These are phyloP conservation scores for Isaurus tuberculatus DNA, from an alignment of 92 coral and sea anemone genomes.

Conservation along the genomic window DNA sequence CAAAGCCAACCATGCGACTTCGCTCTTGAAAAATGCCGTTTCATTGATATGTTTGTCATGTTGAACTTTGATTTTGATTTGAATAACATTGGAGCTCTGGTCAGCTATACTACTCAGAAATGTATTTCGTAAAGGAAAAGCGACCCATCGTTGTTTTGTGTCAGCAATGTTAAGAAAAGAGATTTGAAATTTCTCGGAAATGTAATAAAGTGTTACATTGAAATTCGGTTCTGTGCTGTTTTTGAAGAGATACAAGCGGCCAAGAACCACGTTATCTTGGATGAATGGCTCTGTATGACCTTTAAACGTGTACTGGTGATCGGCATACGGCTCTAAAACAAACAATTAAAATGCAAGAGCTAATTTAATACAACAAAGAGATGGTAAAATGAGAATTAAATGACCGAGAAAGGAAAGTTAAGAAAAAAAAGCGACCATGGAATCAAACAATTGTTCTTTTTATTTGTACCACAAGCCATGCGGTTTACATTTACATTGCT, in stretches of 20 bases:
- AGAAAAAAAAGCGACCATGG: no score
- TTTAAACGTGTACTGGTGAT: conserved; percentile 10
- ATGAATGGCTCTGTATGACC: neutral
- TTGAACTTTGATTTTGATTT: conserved; percentile 3
- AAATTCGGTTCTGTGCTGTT: neutral
- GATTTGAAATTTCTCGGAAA: neutral
- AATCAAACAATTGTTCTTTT: no score
- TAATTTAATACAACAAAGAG: neutral
- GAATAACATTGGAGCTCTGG: neutral
- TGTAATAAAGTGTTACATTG: conserved; percentile 8
- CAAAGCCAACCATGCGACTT: conserved; percentile 22
- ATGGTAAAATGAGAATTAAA: no score
- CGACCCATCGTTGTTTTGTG: conserved; percentile 6
- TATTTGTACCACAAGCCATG: no score
- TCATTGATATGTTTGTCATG: neutral
- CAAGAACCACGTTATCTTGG: conserved; percentile 9
- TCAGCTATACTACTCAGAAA: neutral
- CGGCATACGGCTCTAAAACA: neutral
- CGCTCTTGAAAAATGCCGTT: neutral
- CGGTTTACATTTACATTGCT: no score
- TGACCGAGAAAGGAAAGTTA: neutral
- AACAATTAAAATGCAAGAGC: neutral
- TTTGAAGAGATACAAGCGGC: conserved; percentile 39
- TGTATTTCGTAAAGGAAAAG: conserved; percentile 26
- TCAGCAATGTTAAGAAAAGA: conserved; percentile 18